Evolutionary conservation across 2,888 invertebrate species (phyloP).

Genomic region (Coremacera marginata): DNA sequence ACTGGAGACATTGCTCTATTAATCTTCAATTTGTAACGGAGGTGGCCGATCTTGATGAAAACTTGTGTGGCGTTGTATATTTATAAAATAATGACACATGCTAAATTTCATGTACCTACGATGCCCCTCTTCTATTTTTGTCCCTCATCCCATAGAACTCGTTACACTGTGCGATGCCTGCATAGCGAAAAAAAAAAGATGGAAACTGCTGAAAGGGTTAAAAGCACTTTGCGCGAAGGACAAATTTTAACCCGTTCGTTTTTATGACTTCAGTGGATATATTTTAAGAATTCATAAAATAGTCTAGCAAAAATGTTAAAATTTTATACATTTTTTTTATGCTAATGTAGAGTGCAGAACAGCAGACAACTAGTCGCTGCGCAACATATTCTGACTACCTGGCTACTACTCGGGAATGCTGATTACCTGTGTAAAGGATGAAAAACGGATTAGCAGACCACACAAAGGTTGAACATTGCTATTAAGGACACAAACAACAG

Average conservation of each 20-base stretch:
- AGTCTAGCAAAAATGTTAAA: background rate
- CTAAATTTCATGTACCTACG: too few species aligned
- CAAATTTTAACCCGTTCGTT: constrained; percentile 21
- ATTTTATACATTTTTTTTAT: background rate
- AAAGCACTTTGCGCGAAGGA: background rate
- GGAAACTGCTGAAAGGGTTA: constrained; percentile 14
- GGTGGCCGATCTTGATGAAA: too few species aligned
- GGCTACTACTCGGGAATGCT: constrained; percentile 21
- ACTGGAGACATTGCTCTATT: too few species aligned
- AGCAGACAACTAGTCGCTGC: constrained; percentile 13
- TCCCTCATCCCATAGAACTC: too few species aligned
- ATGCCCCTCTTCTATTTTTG: too few species aligned
- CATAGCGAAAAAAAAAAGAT: too few species aligned
- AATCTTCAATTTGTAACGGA: too few species aligned
- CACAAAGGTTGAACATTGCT: constrained; percentile 39
- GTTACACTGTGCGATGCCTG: too few species aligned
- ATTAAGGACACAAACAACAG: constrained; percentile 13
- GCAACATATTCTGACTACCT: background rate
- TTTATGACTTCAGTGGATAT: constrained; percentile 6
- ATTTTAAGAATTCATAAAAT: background rate
- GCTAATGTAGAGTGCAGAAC: background rate
- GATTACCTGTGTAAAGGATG: constrained; percentile 39
- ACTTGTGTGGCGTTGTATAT: too few species aligned
- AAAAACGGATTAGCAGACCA: constrained; percentile 46
- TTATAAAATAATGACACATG: too few species aligned